These are phyloP conservation scores for Polylopha cassiicola DNA, from an alignment of 2,888 invertebrate species.

Conservation along the genomic window DNA sequence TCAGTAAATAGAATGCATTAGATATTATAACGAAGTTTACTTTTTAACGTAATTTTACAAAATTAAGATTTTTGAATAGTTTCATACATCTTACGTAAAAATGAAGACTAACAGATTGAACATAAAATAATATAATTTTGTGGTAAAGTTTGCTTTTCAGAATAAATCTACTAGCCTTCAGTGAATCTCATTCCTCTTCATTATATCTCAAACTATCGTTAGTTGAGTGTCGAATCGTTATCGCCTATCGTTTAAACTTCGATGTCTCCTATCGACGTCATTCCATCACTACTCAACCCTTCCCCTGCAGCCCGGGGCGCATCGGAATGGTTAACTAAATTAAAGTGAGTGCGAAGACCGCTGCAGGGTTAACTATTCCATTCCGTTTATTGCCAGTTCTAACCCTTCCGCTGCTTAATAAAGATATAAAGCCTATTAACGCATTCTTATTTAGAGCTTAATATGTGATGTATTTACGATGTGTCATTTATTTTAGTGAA, in stretches of 20 bases:
- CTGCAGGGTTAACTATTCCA: slow-evolving; percentile 76
- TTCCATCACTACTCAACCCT: slow-evolving; percentile 62
- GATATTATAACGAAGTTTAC: neutral
- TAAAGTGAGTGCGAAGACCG: slow-evolving; percentile 76
- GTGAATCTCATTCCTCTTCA: too few species aligned
- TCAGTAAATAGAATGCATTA: too few species aligned
- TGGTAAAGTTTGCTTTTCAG: too few species aligned
- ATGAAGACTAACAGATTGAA: too few species aligned
- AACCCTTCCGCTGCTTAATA: slow-evolving; percentile 69
- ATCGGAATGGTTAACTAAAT: slow-evolving; percentile 75
- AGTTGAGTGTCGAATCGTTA: too few species aligned
- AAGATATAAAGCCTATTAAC: slow-evolving; percentile 73
- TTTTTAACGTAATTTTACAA: neutral
- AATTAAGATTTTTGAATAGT: too few species aligned
- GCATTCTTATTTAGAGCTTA: slow-evolving; percentile 46
- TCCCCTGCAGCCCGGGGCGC: slow-evolving; percentile 62
- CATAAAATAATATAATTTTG: too few species aligned
- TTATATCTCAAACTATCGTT: slow-evolving; percentile 15
- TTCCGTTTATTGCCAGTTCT: slow-evolving; percentile 74
- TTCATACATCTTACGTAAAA: too few species aligned
- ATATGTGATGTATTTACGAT: slow-evolving; percentile 7
- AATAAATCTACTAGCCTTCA: too few species aligned
- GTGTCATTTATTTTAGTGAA: neutral
- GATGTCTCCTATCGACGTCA: slow-evolving; percentile 24
- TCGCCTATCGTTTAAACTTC: neutral